Evolutionary conservation across 2,797 vertebrate genomes (phyloP).

Genomic region (Coccyzus lansbergi): DNA sequence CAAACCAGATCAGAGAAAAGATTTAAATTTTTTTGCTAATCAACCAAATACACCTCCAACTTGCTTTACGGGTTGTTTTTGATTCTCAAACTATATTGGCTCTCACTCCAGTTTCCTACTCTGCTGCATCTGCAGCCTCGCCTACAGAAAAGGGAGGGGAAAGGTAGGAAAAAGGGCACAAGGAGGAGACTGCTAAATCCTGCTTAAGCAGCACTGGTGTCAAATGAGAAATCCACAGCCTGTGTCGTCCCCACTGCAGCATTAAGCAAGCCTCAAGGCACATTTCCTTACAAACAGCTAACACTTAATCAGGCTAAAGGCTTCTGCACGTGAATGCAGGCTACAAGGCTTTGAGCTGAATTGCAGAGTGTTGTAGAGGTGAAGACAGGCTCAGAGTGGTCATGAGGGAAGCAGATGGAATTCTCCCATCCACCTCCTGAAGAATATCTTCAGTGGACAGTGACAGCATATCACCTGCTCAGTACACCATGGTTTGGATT

Average conservation of each 20-base stretch:
- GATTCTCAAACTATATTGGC: not conserved
- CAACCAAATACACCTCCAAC: not conserved
- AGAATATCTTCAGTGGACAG: not conserved
- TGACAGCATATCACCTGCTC: not conserved
- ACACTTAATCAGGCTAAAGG: conserved; percentile 9
- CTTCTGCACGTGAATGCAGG: not conserved
- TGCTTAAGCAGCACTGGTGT: not conserved
- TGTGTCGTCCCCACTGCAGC: not conserved
- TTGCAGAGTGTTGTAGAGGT: not conserved
- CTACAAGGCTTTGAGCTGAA: not conserved
- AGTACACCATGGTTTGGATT: fast-evolving
- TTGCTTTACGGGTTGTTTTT: not conserved
- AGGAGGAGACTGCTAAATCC: conserved; percentile 3
- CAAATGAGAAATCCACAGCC: not conserved
- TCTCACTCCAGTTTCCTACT: not conserved
- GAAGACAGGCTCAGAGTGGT: not conserved
- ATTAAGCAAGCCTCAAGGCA: not conserved
- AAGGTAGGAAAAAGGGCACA: not conserved
- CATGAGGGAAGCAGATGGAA: not conserved
- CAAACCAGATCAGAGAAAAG: not conserved
- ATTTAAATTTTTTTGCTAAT: not conserved
- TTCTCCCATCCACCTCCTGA: fast-evolving
- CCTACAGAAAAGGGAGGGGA: not conserved
- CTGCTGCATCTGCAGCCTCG: not conserved
- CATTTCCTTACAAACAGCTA: not conserved